phyloP scores from a whole-genome alignment of 2,113 vertebrate genomes.

The Erinaceus europaeus region DNA sequence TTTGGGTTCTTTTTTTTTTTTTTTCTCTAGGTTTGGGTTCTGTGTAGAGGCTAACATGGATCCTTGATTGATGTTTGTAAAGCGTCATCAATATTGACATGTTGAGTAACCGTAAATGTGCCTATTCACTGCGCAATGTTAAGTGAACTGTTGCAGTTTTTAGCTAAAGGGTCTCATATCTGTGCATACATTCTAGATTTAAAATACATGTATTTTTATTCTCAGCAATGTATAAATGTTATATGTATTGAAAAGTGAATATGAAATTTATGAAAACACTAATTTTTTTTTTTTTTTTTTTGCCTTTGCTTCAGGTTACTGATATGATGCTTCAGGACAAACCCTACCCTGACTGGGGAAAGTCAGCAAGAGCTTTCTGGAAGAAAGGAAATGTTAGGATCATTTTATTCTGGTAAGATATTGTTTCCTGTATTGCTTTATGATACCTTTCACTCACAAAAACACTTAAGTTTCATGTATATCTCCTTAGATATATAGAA shows the following conservation, averaged over 20 bases:
- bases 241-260: not conserved
- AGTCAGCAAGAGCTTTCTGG: conserved; percentile 94
- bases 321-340: conserved; percentile 99
- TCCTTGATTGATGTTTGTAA: not conserved
- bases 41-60: not conserved
- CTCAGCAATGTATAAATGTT: not conserved
- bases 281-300: conserved; percentile 2
- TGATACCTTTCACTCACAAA: not conserved
- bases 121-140: not conserved
- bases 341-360: conserved; percentile 95
- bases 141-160: conserved; percentile 3
- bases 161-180: not conserved
- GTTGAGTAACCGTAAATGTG: not conserved
- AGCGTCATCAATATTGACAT: not conserved
- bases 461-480: not conserved
- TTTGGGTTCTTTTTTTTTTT: too few relatives aligned
- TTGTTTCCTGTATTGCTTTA: conserved; percentile 29
- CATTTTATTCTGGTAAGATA: conserved; percentile 94
- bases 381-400: conserved; percentile 95
- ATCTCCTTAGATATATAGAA: not conserved
- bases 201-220: not conserved
- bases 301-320: conserved; percentile 87
- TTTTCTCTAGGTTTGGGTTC: too few relatives aligned
- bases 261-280: not conserved
- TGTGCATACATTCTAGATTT: not conserved